phyloP scores from a whole-genome alignment of 2,797 vertebrate species.

The Peromyscus attwateri region DNA sequence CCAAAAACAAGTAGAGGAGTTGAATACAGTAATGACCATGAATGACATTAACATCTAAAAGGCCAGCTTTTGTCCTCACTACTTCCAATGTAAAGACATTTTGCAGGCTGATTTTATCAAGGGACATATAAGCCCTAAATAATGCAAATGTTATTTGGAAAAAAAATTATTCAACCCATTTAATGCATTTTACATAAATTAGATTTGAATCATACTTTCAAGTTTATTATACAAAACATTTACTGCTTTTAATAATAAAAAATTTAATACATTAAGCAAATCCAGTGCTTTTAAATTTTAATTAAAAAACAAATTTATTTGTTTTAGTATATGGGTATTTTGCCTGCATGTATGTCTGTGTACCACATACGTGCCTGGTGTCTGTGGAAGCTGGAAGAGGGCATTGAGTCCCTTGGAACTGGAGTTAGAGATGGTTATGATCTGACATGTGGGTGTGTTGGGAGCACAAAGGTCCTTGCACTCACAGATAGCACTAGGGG shows the following conservation, averaged over 20 bases:
- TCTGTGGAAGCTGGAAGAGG: too few species aligned
- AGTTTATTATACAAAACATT: background rate
- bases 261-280: background rate
- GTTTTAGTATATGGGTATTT: background rate
- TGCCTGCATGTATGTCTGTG: too few species aligned
- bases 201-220: conserved; percentile 21
- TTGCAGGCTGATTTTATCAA: conserved; percentile 31
- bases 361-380: too few species aligned
- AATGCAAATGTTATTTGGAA: background rate
- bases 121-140: background rate
- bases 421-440: background rate
- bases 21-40: conserved; percentile 1
- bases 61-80: background rate
- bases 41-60: conserved; percentile 4
- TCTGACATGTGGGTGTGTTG: background rate
- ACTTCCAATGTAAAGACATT: conserved; percentile 29
- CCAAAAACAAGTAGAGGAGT: background rate
- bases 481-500: background rate
- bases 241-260: conserved; percentile 17
- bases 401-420: background rate
- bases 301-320: background rate
- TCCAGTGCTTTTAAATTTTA: background rate
- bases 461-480: background rate
- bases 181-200: conserved; percentile 31
- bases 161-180: background rate